These are phyloP conservation scores for Crocuta crocuta DNA, from an alignment of 2,113 vertebrate genomes.

Conservation along the genomic window DNA sequence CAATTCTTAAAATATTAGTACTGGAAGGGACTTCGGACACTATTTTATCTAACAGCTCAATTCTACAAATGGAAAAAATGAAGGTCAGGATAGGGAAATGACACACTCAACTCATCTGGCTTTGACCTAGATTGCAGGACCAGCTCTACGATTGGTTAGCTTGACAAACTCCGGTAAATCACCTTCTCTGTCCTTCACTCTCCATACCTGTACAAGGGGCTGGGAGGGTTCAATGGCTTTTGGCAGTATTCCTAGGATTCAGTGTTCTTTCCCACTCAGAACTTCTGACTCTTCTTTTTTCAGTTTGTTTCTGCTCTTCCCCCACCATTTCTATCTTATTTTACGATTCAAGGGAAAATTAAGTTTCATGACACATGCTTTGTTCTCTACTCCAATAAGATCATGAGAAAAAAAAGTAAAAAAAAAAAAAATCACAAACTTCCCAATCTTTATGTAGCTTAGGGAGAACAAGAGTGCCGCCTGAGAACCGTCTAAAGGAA, in stretches of 20 bases:
- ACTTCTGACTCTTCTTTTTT: neutral
- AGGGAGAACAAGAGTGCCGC: neutral
- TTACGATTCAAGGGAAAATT: conserved; percentile 9
- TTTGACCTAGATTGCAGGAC: neutral
- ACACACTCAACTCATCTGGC: neutral
- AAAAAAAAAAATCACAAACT: neutral
- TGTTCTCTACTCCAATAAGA: neutral
- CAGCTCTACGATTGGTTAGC: neutral
- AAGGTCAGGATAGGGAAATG: neutral
- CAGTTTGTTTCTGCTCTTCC: neutral
- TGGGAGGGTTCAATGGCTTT: neutral
- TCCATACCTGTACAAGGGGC: neutral
- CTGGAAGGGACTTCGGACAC: neutral
- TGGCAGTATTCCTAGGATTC: neutral
- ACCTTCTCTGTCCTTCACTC: neutral
- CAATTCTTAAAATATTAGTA: neutral
- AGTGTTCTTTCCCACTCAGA: neutral
- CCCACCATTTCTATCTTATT: neutral
- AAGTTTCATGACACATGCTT: neutral
- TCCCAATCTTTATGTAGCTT: neutral
- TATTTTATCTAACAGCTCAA: neutral
- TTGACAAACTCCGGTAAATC: neutral
- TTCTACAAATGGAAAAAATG: conserved; percentile 15
- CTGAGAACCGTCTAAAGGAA: neutral
- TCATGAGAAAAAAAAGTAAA: neutral